phyloP scores from a whole-genome alignment of 92 coral and sea anemone species.

The Chrysogorgia sp. region DNA sequence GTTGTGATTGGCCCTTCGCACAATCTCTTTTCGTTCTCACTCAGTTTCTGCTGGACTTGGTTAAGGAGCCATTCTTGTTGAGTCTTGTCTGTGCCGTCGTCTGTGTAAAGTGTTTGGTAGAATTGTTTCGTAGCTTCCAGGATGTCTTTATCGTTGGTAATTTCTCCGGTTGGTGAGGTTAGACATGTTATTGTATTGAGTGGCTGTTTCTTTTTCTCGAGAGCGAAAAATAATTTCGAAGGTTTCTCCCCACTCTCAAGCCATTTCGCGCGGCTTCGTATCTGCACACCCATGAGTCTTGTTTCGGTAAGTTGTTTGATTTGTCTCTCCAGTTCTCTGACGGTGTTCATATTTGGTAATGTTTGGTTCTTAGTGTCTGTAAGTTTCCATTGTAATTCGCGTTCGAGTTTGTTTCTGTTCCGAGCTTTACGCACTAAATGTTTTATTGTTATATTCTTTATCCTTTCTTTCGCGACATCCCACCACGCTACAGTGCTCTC shows the following conservation, averaged over 20 bases:
- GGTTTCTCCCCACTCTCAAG: slow-evolving; percentile 29
- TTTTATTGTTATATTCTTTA: not conserved
- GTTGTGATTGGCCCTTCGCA: slow-evolving; percentile 8
- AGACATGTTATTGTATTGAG: not conserved
- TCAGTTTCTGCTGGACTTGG: not conserved
- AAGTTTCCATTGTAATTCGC: too few species aligned
- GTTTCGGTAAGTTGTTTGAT: not conserved
- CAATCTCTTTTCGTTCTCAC: not conserved
- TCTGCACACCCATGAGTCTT: not conserved
- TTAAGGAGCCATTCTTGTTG: not conserved
- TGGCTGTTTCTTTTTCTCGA: not conserved
- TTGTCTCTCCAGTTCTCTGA: not conserved
- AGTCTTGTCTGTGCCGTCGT: not conserved
- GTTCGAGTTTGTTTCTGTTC: not conserved
- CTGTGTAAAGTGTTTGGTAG: not conserved
- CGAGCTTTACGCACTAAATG: too few species aligned
- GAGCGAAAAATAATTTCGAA: slow-evolving; percentile 11
- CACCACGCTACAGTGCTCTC: slow-evolving; percentile 33
- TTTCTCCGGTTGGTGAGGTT: not conserved
- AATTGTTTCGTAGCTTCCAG: not conserved
- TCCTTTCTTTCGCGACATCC: slow-evolving; percentile 51
- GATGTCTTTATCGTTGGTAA: not conserved
- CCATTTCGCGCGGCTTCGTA: slow-evolving; percentile 23
- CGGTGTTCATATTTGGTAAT: not conserved
- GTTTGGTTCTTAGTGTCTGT: not conserved